A percentile compares a stretch with the other conserved stretches of the same genome.
These are phyloP conservation scores for Polydrusus cervinus DNA, from an alignment of 2,888 invertebrate genomes.

Conservation along the genomic window DNA sequence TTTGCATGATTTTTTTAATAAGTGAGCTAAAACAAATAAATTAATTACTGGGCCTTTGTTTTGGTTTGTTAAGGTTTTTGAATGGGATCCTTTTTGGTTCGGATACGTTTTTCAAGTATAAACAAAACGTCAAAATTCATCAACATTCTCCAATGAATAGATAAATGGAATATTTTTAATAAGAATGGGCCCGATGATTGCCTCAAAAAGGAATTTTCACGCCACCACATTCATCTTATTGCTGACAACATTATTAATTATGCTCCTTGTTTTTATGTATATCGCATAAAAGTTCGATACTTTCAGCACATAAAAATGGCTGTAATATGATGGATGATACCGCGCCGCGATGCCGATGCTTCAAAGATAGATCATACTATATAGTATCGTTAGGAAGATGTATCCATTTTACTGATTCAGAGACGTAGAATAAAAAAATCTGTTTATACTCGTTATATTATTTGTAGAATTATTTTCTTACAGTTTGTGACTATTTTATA, in stretches of 20 bases:
- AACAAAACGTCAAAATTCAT: too few species aligned
- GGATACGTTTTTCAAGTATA: neutral
- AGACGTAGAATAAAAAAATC: neutral
- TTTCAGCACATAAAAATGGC: constrained; percentile 13
- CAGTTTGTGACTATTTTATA: too few species aligned
- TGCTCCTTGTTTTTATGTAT: constrained; percentile 17
- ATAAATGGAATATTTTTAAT: too few species aligned
- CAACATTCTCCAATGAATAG: too few species aligned
- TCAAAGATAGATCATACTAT: constrained; percentile 23
- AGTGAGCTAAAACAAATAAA: too few species aligned
- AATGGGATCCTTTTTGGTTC: too few species aligned
- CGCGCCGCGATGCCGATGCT: constrained; percentile 10
- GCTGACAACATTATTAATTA: constrained; percentile 27
- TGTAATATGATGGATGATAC: constrained; percentile 23
- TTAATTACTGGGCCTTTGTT: too few species aligned
- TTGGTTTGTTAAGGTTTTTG: too few species aligned
- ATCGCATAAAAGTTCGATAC: constrained; percentile 30
- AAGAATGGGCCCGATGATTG: neutral
- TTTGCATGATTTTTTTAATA: too few species aligned
- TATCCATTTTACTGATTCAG: constrained; percentile 6
- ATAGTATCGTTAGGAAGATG: constrained; percentile 8
- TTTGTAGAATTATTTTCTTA: too few species aligned
- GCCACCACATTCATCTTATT: constrained; percentile 6
- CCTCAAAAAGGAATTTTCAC: constrained; percentile 4
- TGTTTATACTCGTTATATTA: too few species aligned